Conservation (phyloP, 2,113 vertebrate species). For the Nannobrachium achirus region DNA sequence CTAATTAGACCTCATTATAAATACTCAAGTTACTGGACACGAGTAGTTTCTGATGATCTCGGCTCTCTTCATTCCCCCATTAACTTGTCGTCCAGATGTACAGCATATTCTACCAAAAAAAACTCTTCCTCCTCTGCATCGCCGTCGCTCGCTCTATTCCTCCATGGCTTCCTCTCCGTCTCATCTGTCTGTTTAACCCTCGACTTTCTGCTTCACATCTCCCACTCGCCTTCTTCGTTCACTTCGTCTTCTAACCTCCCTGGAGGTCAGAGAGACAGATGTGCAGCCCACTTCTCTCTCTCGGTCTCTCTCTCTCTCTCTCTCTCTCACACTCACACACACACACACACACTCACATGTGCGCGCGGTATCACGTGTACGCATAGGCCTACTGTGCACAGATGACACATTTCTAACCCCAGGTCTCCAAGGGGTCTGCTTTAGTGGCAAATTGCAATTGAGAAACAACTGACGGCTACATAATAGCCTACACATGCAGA, state of each 20-base stretch:
- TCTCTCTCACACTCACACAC: conserved; percentile 3
- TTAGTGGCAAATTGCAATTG: too few species aligned
- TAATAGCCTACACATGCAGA: too few species aligned
- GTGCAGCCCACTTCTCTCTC: conserved; percentile 25
- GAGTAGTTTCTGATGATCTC: conserved; percentile 35
- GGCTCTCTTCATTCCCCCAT: conserved; percentile 7
- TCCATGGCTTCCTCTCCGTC: conserved; percentile 4
- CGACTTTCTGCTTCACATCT: conserved; percentile 42
- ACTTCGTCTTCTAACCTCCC: conserved; percentile 28
- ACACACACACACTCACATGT: conserved; percentile 3
- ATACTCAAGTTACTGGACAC: conserved; percentile 38
- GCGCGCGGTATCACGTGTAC: too few species aligned
- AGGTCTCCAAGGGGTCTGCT: too few species aligned
- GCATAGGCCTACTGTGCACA: too few species aligned
- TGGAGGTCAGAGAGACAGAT: conserved; percentile 61
- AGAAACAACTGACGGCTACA: too few species aligned
- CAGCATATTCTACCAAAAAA: conserved; percentile 34
- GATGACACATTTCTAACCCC: too few species aligned
- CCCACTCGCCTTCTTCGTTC: conserved; percentile 9
- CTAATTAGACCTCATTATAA: conserved; percentile 60
- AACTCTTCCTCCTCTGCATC: too few species aligned
- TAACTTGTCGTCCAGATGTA: conserved; percentile 52
- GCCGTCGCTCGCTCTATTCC: background rate
- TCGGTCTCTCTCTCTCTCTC: too few species aligned
- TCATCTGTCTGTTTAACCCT: conserved; percentile 50